Evolutionary conservation across 2,113 vertebrate genomes (phyloP), one percentile per base, ranked within the genome.

Genomic region (Gambusia affinis): DNA sequence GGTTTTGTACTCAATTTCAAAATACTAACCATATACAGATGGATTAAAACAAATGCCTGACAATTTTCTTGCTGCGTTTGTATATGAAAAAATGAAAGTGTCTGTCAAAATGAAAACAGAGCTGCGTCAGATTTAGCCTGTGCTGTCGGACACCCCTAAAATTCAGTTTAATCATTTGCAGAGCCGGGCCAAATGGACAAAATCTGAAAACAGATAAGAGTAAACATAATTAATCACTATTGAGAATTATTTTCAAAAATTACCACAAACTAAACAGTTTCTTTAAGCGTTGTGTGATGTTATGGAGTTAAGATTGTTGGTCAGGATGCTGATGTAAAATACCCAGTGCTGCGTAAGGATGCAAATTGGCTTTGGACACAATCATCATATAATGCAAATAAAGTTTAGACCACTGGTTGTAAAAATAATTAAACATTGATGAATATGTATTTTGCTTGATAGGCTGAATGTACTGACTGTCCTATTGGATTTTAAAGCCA

Each of bases 1-100:
- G 64, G 8, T 68, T 77, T 73, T 67, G 47, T 51, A 15, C 7
- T 60, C 61, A 60, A 47, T 78, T 78, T 85, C 1, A 72, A 79
- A 70, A 61, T 67, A 14, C 39, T 3, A 33, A 3, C 14, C 17
- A 7, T 51, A 37, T 74, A 64, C 75, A 76, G 14, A 24, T 54
- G 17, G 6, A 22, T 8, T 54, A 54, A 54, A 54, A 54, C 7
- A 35, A 35, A 35, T 35, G 33, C 7, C 33, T 35, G 8, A 35
- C 33, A 35, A 51, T 51, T 6, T 22, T 4, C 17, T 4, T 19
- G 0, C 75, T 67, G 74, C 76, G 12, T 64, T 67, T 44, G 72
- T 65, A 39, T 79, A 77, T 61, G 12, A 65, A 79, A 65, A 39
- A 44, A 65, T 81, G 75, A 87, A 73, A 67, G 42, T 44, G 33